Conservation (phyloP, 2,113 vertebrate genomes). For the Salminus brasiliensis region DNA sequence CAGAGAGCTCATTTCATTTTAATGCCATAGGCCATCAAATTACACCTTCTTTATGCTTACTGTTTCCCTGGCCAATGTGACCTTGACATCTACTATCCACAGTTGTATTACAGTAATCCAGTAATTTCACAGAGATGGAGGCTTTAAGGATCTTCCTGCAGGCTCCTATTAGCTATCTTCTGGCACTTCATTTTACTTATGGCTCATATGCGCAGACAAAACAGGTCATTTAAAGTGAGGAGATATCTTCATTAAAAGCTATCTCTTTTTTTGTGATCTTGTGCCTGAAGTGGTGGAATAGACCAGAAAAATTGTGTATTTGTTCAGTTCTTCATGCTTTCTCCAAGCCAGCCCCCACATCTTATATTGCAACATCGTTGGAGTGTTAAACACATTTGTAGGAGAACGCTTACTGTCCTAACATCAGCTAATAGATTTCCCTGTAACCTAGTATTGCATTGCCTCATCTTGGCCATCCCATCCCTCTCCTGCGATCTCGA, state of each 20-base stretch:
- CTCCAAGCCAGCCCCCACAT: too few species aligned
- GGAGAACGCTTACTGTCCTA: too few species aligned
- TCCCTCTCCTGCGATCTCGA: too few species aligned
- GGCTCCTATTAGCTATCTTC: neutral
- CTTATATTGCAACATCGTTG: too few species aligned
- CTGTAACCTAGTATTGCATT: too few species aligned
- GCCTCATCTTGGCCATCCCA: too few species aligned
- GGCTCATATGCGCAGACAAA: neutral
- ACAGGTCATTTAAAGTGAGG: neutral
- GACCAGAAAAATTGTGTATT: neutral
- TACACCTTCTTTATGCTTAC: neutral
- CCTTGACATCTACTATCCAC: slow-evolving; percentile 15
- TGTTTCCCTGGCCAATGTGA: neutral
- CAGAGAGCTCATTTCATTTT: slow-evolving; percentile 24
- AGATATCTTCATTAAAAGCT: too few species aligned
- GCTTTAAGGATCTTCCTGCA: neutral
- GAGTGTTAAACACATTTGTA: too few species aligned
- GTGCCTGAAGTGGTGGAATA: neutral
- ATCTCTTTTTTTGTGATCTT: too few species aligned
- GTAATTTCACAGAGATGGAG: neutral
- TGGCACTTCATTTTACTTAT: neutral
- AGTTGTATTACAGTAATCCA: neutral
- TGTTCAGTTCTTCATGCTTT: neutral
- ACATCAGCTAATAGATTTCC: too few species aligned
- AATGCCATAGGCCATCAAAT: slow-evolving; percentile 9